These are phyloP conservation scores for Rutpela maculata DNA, from an alignment of 2,888 invertebrate species.

Conservation along the genomic window DNA sequence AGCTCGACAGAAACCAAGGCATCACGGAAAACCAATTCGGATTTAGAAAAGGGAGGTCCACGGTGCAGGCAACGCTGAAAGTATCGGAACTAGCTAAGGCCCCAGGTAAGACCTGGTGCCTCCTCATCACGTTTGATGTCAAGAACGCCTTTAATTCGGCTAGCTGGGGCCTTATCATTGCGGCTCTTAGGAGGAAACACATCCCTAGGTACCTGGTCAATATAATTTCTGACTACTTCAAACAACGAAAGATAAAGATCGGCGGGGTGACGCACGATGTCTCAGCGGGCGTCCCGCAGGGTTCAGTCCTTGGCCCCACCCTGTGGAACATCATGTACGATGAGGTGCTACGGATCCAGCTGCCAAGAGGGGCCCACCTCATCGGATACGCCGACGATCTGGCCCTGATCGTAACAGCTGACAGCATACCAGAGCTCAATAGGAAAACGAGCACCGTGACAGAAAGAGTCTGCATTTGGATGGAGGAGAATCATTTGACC, in stretches of 20 bases:
- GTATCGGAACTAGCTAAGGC: neutral
- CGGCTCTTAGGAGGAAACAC: neutral
- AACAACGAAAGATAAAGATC: neutral
- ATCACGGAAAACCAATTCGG: neutral
- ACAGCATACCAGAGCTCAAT: too few species aligned
- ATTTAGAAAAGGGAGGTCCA: too few species aligned
- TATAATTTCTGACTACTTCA: conserved; percentile 5
- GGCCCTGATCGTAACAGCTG: conserved; percentile 14
- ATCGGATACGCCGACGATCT: conserved; percentile 41
- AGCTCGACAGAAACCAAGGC: neutral
- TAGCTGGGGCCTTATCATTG: conserved; percentile 17
- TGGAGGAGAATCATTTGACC: neutral
- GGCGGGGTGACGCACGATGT: neutral
- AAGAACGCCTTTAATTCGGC: conserved; percentile 9
- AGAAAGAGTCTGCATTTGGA: neutral
- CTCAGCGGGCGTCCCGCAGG: conserved; percentile 30
- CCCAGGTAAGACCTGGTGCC: neutral
- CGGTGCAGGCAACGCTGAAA: neutral
- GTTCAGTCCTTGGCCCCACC: conserved; percentile 23
- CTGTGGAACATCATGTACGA: conserved; percentile 39
- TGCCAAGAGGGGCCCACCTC: neutral
- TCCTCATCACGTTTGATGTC: neutral
- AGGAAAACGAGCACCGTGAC: neutral
- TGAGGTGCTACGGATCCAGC: neutral
- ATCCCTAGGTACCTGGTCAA: conserved; percentile 10